These are phyloP conservation scores for Hestina assimilis DNA, from an alignment of 1,140 invertebrate species.

Conservation along the genomic window DNA sequence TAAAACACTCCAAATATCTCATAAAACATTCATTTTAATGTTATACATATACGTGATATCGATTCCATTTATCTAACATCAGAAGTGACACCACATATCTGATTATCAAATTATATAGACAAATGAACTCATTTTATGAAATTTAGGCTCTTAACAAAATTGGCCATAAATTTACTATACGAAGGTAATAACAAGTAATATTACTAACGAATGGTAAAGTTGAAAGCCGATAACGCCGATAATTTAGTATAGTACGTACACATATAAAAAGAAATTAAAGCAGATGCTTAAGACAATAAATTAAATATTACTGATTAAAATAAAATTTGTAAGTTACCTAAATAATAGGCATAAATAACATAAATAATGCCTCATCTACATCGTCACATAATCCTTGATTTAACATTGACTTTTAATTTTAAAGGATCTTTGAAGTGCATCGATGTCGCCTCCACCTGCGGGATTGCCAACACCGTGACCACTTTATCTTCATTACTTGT, in stretches of 20 bases:
- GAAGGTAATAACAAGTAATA: neutral
- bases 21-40: too few relatives aligned
- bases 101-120: neutral
- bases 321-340: too few relatives aligned
- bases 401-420: constrained; percentile 3
- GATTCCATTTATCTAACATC: neutral
- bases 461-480: constrained; percentile 37
- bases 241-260: too few relatives aligned
- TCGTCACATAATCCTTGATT: neutral
- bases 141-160: neutral
- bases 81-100: neutral
- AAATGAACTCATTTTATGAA: neutral
- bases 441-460: constrained; percentile 32
- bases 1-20: too few relatives aligned
- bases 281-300: too few relatives aligned
- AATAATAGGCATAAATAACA: neutral
- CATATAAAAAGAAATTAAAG: too few relatives aligned
- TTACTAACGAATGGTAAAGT: too few relatives aligned
- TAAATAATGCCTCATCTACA: neutral
- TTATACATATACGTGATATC: too few relatives aligned
- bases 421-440: constrained; percentile 36
- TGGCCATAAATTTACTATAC: neutral
- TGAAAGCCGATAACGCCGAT: too few relatives aligned
- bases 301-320: too few relatives aligned
- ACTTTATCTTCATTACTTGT: constrained; percentile 57